Evolutionary conservation across 1,140 invertebrate species (phyloP).

Genomic region (Cydia pomonella): DNA sequence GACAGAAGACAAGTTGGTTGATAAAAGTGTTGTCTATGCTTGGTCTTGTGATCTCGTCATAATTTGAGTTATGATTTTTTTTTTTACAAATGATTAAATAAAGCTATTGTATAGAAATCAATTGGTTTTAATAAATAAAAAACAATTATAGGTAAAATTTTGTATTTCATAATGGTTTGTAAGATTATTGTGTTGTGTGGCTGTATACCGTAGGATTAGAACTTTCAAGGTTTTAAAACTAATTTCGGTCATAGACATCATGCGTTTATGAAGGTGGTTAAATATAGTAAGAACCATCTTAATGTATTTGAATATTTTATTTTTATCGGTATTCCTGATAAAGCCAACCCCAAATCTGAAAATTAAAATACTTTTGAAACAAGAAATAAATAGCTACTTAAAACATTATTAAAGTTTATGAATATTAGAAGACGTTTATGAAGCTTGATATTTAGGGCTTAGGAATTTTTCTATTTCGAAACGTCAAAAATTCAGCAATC

Average conservation of each 20-base stretch:
- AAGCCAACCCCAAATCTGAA: not conserved
- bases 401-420: not conserved
- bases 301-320: not conserved
- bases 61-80: slow-evolving; percentile 28
- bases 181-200: not conserved
- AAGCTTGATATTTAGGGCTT: not conserved
- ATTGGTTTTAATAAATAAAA: not conserved
- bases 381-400: no score
- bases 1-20: slow-evolving; percentile 73
- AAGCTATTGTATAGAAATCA: not conserved
- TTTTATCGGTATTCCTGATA: not conserved
- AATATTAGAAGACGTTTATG: not conserved
- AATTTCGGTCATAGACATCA: not conserved
- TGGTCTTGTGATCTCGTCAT: slow-evolving; percentile 73
- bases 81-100: not conserved
- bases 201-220: not conserved
- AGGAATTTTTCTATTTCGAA: not conserved
- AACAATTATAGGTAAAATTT: not conserved
- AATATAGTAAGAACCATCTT: not conserved
- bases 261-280: not conserved
- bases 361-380: no score
- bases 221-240: not conserved
- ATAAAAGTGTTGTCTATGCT: slow-evolving; percentile 73
- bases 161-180: not conserved
- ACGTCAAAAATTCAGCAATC: not conserved